Conservation (phyloP, 2,113 vertebrate genomes). For the Brachionichthys hirsutus region DNA sequence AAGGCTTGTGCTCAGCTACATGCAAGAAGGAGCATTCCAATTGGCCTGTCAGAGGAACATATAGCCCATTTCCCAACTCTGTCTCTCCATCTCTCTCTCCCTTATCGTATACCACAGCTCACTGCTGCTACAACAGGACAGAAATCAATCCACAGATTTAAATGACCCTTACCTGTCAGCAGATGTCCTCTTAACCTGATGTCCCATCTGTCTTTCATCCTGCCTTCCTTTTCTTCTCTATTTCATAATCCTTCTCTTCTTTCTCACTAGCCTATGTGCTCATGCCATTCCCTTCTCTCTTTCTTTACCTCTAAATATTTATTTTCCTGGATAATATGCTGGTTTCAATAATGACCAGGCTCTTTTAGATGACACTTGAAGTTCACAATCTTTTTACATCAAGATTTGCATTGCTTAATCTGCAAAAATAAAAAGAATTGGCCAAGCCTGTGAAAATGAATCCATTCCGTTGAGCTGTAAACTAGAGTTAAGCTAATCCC, state of each 20-base stretch:
- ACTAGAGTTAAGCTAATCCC: slow-evolving; percentile 36
- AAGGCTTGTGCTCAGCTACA: slow-evolving; percentile 33
- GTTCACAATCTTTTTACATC: neutral
- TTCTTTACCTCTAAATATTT: slow-evolving; percentile 1
- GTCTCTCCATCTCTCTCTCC: slow-evolving; percentile 2
- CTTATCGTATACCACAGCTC: slow-evolving; percentile 28
- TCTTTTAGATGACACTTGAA: neutral
- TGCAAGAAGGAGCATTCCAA: slow-evolving; percentile 55
- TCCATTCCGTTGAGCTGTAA: slow-evolving; percentile 20
- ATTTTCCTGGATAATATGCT: neutral
- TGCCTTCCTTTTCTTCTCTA: too few relatives aligned
- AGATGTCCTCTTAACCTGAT: slow-evolving; percentile 40
- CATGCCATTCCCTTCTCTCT: neutral
- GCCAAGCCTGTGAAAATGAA: slow-evolving; percentile 16
- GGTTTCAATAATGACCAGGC: neutral
- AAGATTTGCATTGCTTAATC: neutral
- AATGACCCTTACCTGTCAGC: slow-evolving; percentile 53
- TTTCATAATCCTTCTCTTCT: slow-evolving; percentile 11
- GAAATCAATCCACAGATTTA: slow-evolving; percentile 65
- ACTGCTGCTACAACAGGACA: slow-evolving; percentile 40
- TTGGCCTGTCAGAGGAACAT: slow-evolving; percentile 65
- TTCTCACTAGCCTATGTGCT: neutral
- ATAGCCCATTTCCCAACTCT: slow-evolving; percentile 28
- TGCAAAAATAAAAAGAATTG: neutral
- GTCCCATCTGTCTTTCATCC: slow-evolving; percentile 21